Conservation (phyloP, 2,113 vertebrate genomes). For the Paracanthobrama guichenoti region DNA sequence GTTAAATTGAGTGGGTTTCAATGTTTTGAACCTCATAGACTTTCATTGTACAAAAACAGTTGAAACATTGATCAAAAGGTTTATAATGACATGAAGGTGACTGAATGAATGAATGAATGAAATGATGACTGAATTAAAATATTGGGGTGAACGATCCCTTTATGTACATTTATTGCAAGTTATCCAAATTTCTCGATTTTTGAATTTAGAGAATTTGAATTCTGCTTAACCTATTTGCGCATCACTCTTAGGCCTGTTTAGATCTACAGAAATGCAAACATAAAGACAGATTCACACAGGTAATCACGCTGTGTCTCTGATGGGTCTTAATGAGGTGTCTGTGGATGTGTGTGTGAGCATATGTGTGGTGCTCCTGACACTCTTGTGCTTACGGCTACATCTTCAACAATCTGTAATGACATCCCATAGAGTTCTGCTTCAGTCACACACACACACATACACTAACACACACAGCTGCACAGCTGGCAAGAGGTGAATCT, state of each 20-base stretch:
- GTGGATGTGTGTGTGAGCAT: conserved; percentile 1
- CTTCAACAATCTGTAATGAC: conserved; percentile 27
- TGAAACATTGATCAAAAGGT: not conserved
- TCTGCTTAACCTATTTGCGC: not conserved
- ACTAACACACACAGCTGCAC: not conserved
- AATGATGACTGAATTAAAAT: not conserved
- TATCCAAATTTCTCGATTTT: not conserved
- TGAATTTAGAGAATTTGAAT: not conserved
- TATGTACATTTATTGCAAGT: not conserved
- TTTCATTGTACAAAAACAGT: not conserved
- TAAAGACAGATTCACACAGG: conserved; percentile 21
- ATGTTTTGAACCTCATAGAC: not conserved
- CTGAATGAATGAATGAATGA: not conserved
- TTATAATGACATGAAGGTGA: not conserved
- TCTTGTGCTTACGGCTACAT: conserved; percentile 40
- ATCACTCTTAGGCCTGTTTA: not conserved
- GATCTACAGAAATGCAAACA: not conserved
- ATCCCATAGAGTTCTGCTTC: conserved; percentile 21
- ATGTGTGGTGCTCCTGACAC: conserved; percentile 24
- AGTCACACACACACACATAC: conserved; percentile 3
- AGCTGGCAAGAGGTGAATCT: conserved; percentile 31
- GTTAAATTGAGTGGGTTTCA: no score
- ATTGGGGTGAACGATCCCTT: not conserved
- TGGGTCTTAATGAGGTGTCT: conserved; percentile 13
- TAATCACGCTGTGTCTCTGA: conserved; percentile 27